Base-by-base conservation (phyloP, 35 echinoderm and acorn worm species). In the Ophioderma brevispina region DNA sequence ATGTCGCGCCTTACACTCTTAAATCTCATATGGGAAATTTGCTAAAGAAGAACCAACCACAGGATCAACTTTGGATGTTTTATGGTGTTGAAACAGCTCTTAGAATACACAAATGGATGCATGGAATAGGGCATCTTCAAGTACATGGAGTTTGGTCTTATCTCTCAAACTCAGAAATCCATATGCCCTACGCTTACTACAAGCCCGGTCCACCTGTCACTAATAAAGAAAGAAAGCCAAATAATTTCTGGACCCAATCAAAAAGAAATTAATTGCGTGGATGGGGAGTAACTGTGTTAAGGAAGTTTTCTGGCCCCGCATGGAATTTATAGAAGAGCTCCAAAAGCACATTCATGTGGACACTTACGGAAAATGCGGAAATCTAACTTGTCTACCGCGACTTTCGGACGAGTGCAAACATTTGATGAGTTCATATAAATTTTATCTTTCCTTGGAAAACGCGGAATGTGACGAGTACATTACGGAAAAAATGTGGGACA, bases 251-350 rank as follows among this genome's bases (percentile, higher is more conserved):
- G 52, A 80, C 18, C 8, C 40, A 46, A 38, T 81, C 43, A 52
- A 96, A 88, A 78, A 33, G 35, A 36, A 96, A 96, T 37, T 96
- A 10, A 50, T 96, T 35, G 90, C 94, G 4, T 96, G 94, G 94
- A 96, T 96, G 94, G 94, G 94, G 19, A 92, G 91, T 37, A 96
- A 96, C 42, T 96, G 94, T 42, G 95, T 82, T 19, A 90, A 93
- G 31, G 75, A 97, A 40, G 84, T 88, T 13, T 94, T 91, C 59
- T 97, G 95, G 95, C 95, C 95, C 0, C 79, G 95, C 37, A 94
- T 90, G 88, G 87, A 76, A 23, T 94, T 87, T 49, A 46, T 97
- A 55, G 55, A 77, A 23, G 80, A 97, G 76, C 50, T 97, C 0
- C 77, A 77, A n/a, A 90, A 90, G 59, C 79, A 97, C 34, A 50